Base-by-base conservation (phyloP, 2,797 vertebrate genomes). In the Gallinago nigripennis region DNA sequence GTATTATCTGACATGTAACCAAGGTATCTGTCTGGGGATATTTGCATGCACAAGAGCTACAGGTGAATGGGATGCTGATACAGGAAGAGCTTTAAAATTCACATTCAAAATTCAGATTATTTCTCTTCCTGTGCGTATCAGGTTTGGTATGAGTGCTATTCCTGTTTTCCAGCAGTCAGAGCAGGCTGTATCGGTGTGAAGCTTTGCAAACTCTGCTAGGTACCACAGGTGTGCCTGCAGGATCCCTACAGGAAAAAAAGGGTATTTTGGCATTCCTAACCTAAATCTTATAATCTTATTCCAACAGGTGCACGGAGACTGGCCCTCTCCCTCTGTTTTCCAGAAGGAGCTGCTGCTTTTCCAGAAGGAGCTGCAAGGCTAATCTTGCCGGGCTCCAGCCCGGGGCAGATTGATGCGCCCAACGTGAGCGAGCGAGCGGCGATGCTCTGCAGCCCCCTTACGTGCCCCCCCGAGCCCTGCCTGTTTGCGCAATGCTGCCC, bases 381-480 rank as follows among this genome's bases (percentile, higher is more conserved):
- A 37, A 12, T 43, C 46, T 45, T 39, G 63, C 35, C 48, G 11
- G 57, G 58, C 31, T 50, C 39, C 28, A 27, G 28, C 3, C 1
- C 8, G 1, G 2, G 4, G 11, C 27, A 73, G 37, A 48, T 51
- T 10, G 5, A 4, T 7, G 13, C 9, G 2, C 12, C 45, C 77
- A 7, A 14, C 0, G 0, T 16, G 39, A 71, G 64, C 1, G 39
- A 71, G 64, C 2, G 1, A 58, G 69, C 0, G 0, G 56, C 11
- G 6, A 23, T 2, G 12, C 30, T 2, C 78, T 27, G 6, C 65
- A 48, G 41, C 72, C 61, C 6, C 4, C 69, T 35, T 27, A 24
- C 0, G 0, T 3, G 15, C 37, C 37, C 39, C 30, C 18, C 19
- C 2, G 0, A 24, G 75, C 0, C 0, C 11, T 24, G 21, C 8